Evolutionary conservation across 92 coral and sea anemone genomes (phyloP).

Genomic region (Meandrina meandrites): DNA sequence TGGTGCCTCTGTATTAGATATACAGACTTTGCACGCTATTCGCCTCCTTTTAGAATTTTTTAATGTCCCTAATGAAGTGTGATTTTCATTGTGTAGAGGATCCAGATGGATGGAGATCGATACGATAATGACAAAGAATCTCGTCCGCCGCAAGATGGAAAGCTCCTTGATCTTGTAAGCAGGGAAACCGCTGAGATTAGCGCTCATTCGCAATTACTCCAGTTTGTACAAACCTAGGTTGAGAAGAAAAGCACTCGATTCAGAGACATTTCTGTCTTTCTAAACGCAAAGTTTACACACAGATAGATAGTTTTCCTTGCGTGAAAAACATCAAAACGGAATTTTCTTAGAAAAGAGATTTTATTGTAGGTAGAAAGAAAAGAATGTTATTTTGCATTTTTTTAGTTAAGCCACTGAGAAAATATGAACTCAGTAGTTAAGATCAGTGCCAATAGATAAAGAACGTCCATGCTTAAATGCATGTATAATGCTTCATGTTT

Average conservation of each 20-base stretch:
- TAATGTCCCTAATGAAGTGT: not conserved
- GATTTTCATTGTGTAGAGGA: constrained; percentile 13
- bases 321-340: not conserved
- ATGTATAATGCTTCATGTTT: too few relatives aligned
- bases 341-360: too few relatives aligned
- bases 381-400: too few relatives aligned
- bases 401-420: too few relatives aligned
- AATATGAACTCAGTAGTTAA: too few relatives aligned
- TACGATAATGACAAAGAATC: constrained; percentile 3
- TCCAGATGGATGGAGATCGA: constrained; percentile 49
- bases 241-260: not conserved
- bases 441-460: too few relatives aligned
- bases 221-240: not conserved
- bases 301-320: not conserved
- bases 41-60: not conserved
- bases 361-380: too few relatives aligned
- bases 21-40: too few relatives aligned
- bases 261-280: not conserved
- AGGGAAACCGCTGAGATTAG: not conserved
- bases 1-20: too few relatives aligned
- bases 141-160: not conserved
- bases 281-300: too few relatives aligned
- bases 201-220: not conserved
- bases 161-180: not conserved
- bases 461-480: too few relatives aligned